These are phyloP conservation scores for Micropoecilia bifurca DNA, from an alignment of 2,797 vertebrate genomes.

Conservation along the genomic window DNA sequence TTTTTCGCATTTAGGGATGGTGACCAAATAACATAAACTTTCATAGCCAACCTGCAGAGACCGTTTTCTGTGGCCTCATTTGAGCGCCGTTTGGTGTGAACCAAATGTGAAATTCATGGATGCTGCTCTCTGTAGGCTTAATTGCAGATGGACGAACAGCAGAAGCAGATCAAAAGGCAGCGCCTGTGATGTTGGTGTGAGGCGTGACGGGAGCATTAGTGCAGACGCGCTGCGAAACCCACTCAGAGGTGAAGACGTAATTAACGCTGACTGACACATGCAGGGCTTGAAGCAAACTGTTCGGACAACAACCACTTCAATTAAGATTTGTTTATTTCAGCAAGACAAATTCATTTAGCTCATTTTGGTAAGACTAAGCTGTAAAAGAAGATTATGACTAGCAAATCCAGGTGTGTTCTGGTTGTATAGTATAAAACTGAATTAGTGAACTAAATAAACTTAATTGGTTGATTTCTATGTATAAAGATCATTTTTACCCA, in stretches of 20 bases:
- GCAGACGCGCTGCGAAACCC: neutral
- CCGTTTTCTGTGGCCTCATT: neutral
- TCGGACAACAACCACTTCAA: neutral
- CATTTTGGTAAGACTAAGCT: neutral
- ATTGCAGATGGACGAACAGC: neutral
- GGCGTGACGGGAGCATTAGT: neutral
- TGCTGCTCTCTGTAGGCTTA: neutral
- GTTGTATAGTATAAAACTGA: neutral
- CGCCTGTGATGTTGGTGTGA: neutral
- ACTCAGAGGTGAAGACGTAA: neutral
- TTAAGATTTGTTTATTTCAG: neutral
- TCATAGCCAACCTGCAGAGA: neutral
- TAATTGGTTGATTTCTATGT: too few relatives aligned
- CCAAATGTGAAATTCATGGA: neutral
- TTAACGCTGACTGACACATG: slow-evolving; percentile 3
- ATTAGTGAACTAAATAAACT: too few relatives aligned
- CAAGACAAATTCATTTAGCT: neutral
- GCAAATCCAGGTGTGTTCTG: neutral
- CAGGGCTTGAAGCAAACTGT: neutral
- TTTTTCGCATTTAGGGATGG: neutral
- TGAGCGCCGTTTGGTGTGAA: neutral
- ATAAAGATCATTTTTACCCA: neutral
- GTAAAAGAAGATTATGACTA: neutral
- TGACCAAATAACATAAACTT: neutral
- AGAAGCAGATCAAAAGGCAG: neutral